Base-by-base conservation (phyloP, 2,113 vertebrate species). In the Prolemur simus region DNA sequence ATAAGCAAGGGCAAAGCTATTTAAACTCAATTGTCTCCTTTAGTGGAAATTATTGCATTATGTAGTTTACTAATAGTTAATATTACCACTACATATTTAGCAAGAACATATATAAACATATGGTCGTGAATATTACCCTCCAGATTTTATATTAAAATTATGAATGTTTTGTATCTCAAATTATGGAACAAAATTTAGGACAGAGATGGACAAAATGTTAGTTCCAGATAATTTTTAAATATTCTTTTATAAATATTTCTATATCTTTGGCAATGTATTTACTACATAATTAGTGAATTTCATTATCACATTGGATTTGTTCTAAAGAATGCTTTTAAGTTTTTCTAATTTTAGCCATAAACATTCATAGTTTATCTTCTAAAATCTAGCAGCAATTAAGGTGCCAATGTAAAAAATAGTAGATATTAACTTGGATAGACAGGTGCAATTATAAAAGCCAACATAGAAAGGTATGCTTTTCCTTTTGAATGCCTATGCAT, bases 191-290 rank as follows among this genome's bases (percentile, higher is more conserved):
- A 96, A 95, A 90, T 94, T 96, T 91, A 88, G 56, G 42, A 87
- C 42, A 97, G 86, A 95, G 87, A 91, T 94, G 89, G 89, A 98
- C 58, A 93, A 86, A 96, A 92, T 8, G 9, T 80, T 94, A 87
- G 20, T 25, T 69, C 52, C 32, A 29, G 27, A 69, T 97, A 32
- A 74, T 84, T 95, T 93, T 52, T n/a, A 89, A 95, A 85, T 87
- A 88, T 63, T 80, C 6, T 73, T 88, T 96, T 56, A 27, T 78
- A 49, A 10, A 2, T 15, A 87, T 80, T 81, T 85, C 39, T 90
- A 60, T 76, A 74, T 89, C 42, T 86, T 93, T 95, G 66, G 32
- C 54, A 96, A 86, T 64, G 27, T 73, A 92, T 96, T 92, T 96
- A 91, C 71, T 94, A 82, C 39, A 92, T 5, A 94, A 29, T 90